These are phyloP conservation scores for Lasius fuliginosus DNA, from an alignment of 2,888 invertebrate genomes.

Conservation along the genomic window DNA sequence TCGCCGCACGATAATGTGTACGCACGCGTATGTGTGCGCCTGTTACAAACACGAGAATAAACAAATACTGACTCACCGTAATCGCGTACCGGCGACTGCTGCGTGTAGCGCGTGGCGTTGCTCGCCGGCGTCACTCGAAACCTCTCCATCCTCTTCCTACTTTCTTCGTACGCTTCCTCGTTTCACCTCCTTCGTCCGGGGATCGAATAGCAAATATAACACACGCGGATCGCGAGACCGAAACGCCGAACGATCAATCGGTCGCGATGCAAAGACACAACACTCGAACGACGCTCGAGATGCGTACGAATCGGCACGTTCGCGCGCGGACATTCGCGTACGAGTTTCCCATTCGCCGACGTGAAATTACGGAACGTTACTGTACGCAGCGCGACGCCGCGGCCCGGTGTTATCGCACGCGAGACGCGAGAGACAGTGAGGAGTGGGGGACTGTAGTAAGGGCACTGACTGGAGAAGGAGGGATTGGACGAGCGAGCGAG, in stretches of 20 bases:
- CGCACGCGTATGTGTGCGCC: too few relatives aligned
- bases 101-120: conserved; percentile 72
- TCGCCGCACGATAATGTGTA: background rate
- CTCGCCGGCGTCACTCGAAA: conserved; percentile 83
- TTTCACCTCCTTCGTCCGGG: background rate
- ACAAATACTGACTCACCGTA: conserved; percentile 76
- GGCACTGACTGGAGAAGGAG: conserved; percentile 53
- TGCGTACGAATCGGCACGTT: conserved; percentile 71
- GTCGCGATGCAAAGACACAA: background rate
- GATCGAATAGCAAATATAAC: background rate
- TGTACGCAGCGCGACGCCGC: conserved; percentile 36
- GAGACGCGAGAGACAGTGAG: conserved; percentile 29
- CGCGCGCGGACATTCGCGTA: conserved; percentile 76
- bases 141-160: conserved; percentile 74
- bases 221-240: background rate
- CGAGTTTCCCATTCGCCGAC: conserved; percentile 79
- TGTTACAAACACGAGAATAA: background rate
- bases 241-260: background rate
- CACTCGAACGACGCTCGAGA: background rate
- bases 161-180: background rate
- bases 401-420: conserved; percentile 47
- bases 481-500: background rate
- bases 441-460: conserved; percentile 36
- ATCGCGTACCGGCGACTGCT: conserved; percentile 71
- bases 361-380: conserved; percentile 51